These are phyloP conservation scores for Cardinalis cardinalis DNA, from an alignment of 2,113 vertebrate species.

Conservation along the genomic window DNA sequence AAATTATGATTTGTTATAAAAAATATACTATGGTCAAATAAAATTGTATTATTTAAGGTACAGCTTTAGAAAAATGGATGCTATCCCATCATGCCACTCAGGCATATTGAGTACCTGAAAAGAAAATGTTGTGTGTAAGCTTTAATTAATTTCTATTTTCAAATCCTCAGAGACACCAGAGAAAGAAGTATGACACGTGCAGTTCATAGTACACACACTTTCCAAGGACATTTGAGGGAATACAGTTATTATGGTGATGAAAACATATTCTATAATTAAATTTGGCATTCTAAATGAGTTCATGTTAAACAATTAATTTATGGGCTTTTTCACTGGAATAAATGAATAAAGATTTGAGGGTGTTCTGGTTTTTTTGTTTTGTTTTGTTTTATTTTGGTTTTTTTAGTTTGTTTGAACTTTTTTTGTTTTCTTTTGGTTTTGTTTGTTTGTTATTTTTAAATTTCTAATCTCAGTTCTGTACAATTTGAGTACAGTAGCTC, in stretches of 20 bases:
- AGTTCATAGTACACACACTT: background rate
- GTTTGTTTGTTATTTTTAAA: background rate
- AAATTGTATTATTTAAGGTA: constrained; percentile 66
- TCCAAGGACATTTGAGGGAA: constrained; percentile 48
- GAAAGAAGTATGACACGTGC: background rate
- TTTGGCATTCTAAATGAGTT: background rate
- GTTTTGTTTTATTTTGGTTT: background rate
- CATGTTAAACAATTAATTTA: background rate
- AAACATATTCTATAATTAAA: background rate
- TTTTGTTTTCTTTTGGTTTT: background rate
- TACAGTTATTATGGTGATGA: background rate
- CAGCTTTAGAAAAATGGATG: constrained; percentile 42
- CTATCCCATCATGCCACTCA: constrained; percentile 13
- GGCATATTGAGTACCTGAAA: constrained; percentile 53
- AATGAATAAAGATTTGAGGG: background rate
- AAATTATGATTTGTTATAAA: constrained; percentile 24
- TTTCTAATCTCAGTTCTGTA: background rate
- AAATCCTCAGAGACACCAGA: constrained; percentile 44
- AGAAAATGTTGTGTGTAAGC: constrained; percentile 31
- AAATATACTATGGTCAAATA: constrained; percentile 36
- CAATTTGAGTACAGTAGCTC: background rate
- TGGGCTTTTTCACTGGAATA: background rate
- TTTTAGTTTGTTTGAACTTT: background rate
- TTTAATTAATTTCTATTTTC: constrained; percentile 68
- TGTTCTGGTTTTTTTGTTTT: background rate